Evolutionary conservation across 2,113 vertebrate genomes (phyloP).

Genomic region (Choloepus hoffmanni): DNA sequence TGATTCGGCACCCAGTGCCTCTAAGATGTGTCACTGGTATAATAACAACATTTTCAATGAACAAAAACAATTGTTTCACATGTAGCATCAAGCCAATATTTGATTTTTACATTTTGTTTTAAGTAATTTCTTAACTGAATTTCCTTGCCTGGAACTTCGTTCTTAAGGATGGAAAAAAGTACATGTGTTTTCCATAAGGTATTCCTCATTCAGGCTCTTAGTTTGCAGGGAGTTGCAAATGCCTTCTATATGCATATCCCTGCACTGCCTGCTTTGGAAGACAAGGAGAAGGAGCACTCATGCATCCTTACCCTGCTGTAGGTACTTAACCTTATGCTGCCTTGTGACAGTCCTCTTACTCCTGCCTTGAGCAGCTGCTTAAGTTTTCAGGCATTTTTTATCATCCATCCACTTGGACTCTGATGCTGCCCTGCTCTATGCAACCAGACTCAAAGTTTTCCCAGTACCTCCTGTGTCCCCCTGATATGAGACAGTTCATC

Average conservation of each 20-base stretch:
- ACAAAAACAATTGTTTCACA: not conserved
- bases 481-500: not conserved
- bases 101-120: slow-evolving; percentile 2
- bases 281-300: not conserved
- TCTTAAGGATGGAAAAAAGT: not conserved
- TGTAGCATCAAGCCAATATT: not conserved
- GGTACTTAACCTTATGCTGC: not conserved
- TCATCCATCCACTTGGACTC: not conserved
- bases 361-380: not conserved
- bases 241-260: not conserved
- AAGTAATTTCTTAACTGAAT: not conserved
- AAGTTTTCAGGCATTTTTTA: not conserved
- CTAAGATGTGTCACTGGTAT: not conserved
- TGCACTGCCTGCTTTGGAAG: not conserved
- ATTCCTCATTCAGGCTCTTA: not conserved
- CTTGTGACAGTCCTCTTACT: not conserved
- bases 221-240: not conserved
- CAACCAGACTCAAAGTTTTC: not conserved
- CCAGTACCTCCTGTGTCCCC: not conserved
- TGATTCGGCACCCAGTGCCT: not conserved
- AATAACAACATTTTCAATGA: not conserved
- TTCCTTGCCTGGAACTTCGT: not conserved
- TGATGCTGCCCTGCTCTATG: not conserved
- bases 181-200: not conserved
- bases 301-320: not conserved